These are phyloP conservation scores for Melitaea cinxia DNA, from an alignment of 1,140 invertebrate species.

Conservation along the genomic window DNA sequence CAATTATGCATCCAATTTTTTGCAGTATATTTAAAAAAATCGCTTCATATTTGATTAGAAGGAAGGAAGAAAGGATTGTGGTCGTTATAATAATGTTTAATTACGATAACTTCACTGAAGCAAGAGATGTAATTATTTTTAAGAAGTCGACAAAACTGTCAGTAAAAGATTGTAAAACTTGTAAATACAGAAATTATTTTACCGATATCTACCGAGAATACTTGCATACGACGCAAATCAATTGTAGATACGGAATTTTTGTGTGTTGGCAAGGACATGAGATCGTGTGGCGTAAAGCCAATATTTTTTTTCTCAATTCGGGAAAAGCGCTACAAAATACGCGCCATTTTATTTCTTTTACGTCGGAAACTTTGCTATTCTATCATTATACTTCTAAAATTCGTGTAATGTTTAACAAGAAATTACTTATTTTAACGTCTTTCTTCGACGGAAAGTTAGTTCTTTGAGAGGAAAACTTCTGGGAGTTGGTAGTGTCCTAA, in stretches of 20 bases:
- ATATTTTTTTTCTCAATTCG: constrained; percentile 6
- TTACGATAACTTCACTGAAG: too few relatives aligned
- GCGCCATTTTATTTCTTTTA: not conserved
- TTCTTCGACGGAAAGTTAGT: not conserved
- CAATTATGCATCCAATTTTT: too few relatives aligned
- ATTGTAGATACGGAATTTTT: constrained; percentile 15
- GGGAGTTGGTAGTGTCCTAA: too few relatives aligned
- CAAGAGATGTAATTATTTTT: too few relatives aligned
- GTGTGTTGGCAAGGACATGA: constrained; percentile 17
- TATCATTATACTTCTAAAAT: not conserved
- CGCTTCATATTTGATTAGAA: too few relatives aligned
- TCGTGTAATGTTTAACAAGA: not conserved
- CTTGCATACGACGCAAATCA: constrained; percentile 15
- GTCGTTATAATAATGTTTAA: too few relatives aligned
- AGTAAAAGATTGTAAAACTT: too few relatives aligned
- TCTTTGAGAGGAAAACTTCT: not conserved
- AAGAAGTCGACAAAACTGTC: too few relatives aligned
- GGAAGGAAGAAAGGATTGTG: too few relatives aligned
- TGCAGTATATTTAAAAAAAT: too few relatives aligned
- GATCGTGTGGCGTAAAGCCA: constrained; percentile 14
- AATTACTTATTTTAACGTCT: not conserved
- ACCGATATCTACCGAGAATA: constrained; percentile 9
- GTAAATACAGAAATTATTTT: too few relatives aligned
- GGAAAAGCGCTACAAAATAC: not conserved
- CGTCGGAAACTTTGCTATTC: not conserved